These are phyloP conservation scores for Drosophila limbata DNA, from an alignment of 2,888 invertebrate genomes.

Conservation along the genomic window DNA sequence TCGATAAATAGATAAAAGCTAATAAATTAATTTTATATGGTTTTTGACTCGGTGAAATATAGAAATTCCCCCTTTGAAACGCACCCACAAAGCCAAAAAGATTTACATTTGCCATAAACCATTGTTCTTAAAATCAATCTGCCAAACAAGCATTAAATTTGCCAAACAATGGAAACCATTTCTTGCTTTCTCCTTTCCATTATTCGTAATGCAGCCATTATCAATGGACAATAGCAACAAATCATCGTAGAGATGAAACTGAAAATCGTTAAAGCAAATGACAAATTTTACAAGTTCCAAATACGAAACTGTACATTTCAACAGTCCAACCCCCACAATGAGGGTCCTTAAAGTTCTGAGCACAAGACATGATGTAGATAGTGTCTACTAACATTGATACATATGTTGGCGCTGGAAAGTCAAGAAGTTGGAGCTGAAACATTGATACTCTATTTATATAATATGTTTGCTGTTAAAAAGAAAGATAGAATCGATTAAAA, in stretches of 20 bases:
- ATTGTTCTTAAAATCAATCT: conserved; percentile 25
- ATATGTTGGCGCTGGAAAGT: not conserved
- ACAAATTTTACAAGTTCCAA: conserved; percentile 12
- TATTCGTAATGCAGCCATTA: conserved; percentile 44
- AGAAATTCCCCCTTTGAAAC: not conserved
- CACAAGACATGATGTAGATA: not conserved
- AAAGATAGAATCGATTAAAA: too few species aligned
- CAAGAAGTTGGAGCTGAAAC: not conserved
- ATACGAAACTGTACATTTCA: conserved; percentile 9
- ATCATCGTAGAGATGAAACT: conserved; percentile 14
- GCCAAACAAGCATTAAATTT: conserved; percentile 17
- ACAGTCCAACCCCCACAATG: not conserved
- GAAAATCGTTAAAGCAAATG: conserved; percentile 22
- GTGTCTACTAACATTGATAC: not conserved
- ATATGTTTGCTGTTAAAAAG: not conserved
- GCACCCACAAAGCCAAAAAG: conserved; percentile 2
- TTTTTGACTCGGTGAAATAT: conserved; percentile 2
- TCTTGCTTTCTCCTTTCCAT: conserved; percentile 1
- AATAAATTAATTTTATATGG: conserved; percentile 21
- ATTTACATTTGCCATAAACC: conserved; percentile 6
- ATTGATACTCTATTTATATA: not conserved
- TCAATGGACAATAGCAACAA: conserved; percentile 44
- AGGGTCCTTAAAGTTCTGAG: conserved; percentile 5
- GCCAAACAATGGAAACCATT: conserved; percentile 25
- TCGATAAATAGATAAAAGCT: conserved; percentile 6